Evolutionary conservation across 2,797 vertebrate species (phyloP), one percentile per base, ranked within the genome.

Genomic region (Melanogrammus aeglefinus): DNA sequence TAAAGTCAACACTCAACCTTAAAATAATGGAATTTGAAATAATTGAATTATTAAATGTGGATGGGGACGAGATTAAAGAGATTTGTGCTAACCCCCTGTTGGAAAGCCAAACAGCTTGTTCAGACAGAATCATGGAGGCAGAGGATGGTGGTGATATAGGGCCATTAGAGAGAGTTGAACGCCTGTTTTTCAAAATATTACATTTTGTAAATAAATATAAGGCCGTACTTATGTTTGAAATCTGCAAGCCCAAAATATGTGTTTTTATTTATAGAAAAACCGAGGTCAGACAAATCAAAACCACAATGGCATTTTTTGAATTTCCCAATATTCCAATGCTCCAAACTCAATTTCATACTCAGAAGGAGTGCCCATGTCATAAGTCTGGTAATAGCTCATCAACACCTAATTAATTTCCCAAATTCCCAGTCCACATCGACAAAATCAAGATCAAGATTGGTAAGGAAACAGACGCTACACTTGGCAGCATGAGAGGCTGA

Each of bases 231-330:
- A 36, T 36, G 7, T 36, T 36, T 36, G 35, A 36, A 36, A 36
- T 6, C 35, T 36, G 35, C 35, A 36, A 36, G 35, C 35, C 6
- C 41, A 44, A 44, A 44, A 44, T 44, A 14, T 44, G 41, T 44
- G 41, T 44, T 44, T 44, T 44, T 44, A 44, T 12, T 44, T 44
- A 44, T 44, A 44, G 6, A 44, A 44, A 44, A 44, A 44, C 41
- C 14, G 41, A 44, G 10, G 41, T 8, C 14, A 44, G 51, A 57
- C 51, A 6, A n/a, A 57, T 57, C 21, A 57, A 57, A 57, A 57
- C 18, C 13, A 57, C 51, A 33, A 33, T 72, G 63, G 38, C 75
- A 78, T 72, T 71, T 75, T 75, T 35, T 71, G 74, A 29, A 27
- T 41, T 21, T 16, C 73, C 21, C 39, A 74, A 75, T 70, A 63